Base-by-base conservation (phyloP, 2,888 invertebrate species). In the Patella depressa region DNA sequence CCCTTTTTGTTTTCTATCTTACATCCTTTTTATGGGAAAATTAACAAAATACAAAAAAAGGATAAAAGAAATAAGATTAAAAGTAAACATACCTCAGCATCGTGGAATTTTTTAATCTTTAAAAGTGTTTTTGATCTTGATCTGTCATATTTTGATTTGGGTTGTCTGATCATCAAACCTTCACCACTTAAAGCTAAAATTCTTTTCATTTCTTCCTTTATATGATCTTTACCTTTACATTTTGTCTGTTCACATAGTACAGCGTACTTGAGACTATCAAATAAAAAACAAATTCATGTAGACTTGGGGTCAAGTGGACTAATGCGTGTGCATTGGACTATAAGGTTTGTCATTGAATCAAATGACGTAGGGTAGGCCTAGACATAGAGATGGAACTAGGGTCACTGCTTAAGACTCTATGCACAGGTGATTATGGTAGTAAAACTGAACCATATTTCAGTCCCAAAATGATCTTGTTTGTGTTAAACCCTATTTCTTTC, bases 31-130 rank as follows among this genome's bases (percentile, higher is more conserved):
- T 29, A 17, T 73, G 3, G 3, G 15, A 24, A 14, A 19, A 71
- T n/a, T 17, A 34, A 19, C 53, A 7, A 55, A 75, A 19, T 9
- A 29, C 5, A 2, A 15, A 65, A 7, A 24, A 70, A 69, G 34
- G 5, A 45, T 45, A 45, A 45, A 45, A 45, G 34, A 45, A 45
- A 5, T 45, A 5, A 71, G 53, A 70, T 54, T 11, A 5, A 70
- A 17, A 71, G 53, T 15, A 12, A 12, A 15, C 70, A 15, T 75
- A 90, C 90, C 88, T 90, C 90, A 19, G 89, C 90, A 85, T 90
- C 90, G 79, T 89, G 87, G 81, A 90, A 90, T 69, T 87, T 89
- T 83, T 90, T 90, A 53, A 89, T 87, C 81, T 90, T 90, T 17
- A 90, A 87, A 71, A 90, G 79, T 24, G 89, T 88, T 54, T 85